These are phyloP conservation scores for Lates calcarifer DNA, from an alignment of 2,113 vertebrate species.

Conservation along the genomic window DNA sequence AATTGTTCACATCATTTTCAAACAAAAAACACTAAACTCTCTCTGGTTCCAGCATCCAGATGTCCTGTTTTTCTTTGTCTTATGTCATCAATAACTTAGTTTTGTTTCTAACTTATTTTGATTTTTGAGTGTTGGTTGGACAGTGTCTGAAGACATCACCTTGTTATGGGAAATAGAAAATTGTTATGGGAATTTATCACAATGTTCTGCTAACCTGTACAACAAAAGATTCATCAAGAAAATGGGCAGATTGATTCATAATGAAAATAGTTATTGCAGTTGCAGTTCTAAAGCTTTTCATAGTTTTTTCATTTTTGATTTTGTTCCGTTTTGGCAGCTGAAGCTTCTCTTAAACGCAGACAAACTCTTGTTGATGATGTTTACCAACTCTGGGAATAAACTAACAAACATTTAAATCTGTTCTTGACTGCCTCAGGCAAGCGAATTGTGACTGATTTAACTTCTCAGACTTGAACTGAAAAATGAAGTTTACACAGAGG, in stretches of 20 bases:
- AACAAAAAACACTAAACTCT: background rate
- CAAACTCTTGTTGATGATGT: conserved; percentile 3
- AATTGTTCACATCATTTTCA: background rate
- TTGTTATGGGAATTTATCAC: background rate
- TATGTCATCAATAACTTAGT: background rate
- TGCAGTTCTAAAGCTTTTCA: background rate
- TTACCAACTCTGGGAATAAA: conserved; percentile 16
- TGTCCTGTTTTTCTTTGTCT: background rate
- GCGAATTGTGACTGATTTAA: background rate
- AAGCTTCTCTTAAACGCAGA: background rate
- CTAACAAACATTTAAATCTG: conserved; percentile 1
- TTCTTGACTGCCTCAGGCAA: background rate
- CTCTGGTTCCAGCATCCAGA: background rate
- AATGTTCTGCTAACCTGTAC: background rate
- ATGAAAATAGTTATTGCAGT: background rate
- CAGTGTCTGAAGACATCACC: background rate
- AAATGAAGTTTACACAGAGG: conserved; percentile 2
- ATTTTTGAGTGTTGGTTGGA: conserved; percentile 3
- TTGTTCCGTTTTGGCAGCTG: conserved; percentile 18
- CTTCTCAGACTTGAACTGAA: conserved; percentile 14
- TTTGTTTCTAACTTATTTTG: too few species aligned
- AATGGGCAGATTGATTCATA: background rate
- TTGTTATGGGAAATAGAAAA: conserved; percentile 2
- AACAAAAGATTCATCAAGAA: background rate
- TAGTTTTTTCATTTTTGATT: conserved; percentile 23